Evolutionary conservation across 2,888 invertebrate species (phyloP).

Genomic region (Pachydiplax longipennis): DNA sequence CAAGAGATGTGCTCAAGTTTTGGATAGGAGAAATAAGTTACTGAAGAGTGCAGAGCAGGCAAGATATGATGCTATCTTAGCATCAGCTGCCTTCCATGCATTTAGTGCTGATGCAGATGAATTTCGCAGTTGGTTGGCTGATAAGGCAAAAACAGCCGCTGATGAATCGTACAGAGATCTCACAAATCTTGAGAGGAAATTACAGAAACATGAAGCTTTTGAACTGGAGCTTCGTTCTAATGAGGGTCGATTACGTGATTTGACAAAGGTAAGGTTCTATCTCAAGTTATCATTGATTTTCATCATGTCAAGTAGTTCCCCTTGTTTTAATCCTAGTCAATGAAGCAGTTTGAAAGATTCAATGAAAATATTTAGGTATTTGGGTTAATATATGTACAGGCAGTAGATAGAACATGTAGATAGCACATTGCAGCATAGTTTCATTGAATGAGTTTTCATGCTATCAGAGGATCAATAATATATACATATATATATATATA

Average conservation of each 20-base stretch:
- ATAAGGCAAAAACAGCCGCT: constrained; percentile 88
- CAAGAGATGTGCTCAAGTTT: constrained; percentile 76
- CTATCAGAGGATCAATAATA: no score
- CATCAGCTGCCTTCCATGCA: constrained; percentile 89
- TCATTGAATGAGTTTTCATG: no score
- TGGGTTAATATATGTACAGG: no score
- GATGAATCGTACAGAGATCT: constrained; percentile 94
- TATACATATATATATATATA: no score
- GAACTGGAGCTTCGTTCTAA: constrained; percentile 94
- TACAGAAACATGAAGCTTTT: constrained; percentile 97
- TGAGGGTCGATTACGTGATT: constrained; percentile 86
- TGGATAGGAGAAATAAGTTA: constrained; percentile 67
- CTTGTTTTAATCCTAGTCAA: no score
- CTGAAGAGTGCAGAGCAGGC: constrained; percentile 70
- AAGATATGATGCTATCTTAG: constrained; percentile 77
- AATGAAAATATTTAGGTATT: no score
- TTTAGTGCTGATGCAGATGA: constrained; percentile 93
- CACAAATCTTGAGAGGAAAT: constrained; percentile 86
- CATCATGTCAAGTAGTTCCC: not conserved
- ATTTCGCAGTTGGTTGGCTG: constrained; percentile 86
- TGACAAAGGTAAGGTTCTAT: constrained; percentile 71
- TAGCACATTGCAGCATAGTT: no score
- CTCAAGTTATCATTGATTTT: not conserved
- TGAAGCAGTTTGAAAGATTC: no score
- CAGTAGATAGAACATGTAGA: no score